Evolutionary conservation across 2,888 invertebrate species (phyloP).

Genomic region (Ecliptopera silaceata): DNA sequence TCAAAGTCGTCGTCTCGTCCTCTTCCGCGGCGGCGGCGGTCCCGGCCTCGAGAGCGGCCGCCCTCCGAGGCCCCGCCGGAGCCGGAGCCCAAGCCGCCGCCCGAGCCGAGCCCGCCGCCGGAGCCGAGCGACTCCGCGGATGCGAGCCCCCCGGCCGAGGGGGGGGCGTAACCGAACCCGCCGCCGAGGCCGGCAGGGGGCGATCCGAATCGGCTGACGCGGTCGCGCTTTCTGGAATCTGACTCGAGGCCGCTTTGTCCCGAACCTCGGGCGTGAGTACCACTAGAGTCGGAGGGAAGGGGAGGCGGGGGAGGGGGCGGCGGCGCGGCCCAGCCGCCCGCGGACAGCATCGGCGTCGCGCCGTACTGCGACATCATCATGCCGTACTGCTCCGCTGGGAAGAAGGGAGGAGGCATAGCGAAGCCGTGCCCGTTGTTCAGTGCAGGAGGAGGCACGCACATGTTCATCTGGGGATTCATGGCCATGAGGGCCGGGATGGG

Average conservation of each 20-base stretch:
- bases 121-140: constrained; percentile 43
- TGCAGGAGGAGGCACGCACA: constrained; percentile 64
- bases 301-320: constrained; percentile 73
- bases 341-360: constrained; percentile 47
- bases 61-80: constrained; percentile 48
- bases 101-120: constrained; percentile 46
- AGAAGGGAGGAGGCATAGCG: constrained; percentile 67
- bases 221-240: constrained; percentile 74
- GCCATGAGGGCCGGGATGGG: constrained; percentile 72
- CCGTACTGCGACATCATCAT: constrained; percentile 65
- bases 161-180: constrained; percentile 27
- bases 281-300: constrained; percentile 57
- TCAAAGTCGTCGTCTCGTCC: constrained; percentile 62
- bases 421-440: constrained; percentile 64
- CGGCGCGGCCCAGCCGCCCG: constrained; percentile 62
- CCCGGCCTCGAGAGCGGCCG: constrained; percentile 56
- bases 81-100: constrained; percentile 45
- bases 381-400: constrained; percentile 70
- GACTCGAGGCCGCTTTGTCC: constrained; percentile 72
- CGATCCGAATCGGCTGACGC: constrained; percentile 44
- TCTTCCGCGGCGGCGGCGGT: constrained; percentile 73
- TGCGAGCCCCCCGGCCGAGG: constrained; percentile 47
- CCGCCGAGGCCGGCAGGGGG: constrained; percentile 35
- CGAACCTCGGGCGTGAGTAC: constrained; percentile 65
- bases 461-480: constrained; percentile 70